These are phyloP conservation scores for Plumapathes pennacea DNA, from an alignment of 92 coral and sea anemone genomes.

Conservation along the genomic window DNA sequence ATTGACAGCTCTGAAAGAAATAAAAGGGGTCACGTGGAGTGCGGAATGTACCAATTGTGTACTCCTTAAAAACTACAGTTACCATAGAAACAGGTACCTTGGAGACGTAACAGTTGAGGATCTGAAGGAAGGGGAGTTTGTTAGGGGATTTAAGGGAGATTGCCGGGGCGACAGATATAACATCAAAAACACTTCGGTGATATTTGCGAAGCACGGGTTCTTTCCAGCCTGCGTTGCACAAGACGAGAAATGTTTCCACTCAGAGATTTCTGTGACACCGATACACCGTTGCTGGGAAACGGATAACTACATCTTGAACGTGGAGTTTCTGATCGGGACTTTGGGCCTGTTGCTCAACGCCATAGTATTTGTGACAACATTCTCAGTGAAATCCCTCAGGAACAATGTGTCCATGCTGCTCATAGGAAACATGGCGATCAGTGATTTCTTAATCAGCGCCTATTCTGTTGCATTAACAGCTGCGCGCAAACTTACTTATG, in stretches of 20 bases:
- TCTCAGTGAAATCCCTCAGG: constrained; percentile 9
- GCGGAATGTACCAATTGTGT: constrained; percentile 5
- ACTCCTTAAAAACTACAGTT: constrained; percentile 6
- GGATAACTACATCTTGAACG: not conserved
- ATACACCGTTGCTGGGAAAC: constrained; percentile 26
- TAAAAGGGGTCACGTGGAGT: constrained; percentile 14
- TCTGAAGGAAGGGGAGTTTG: constrained; percentile 19
- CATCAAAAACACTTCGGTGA: not conserved
- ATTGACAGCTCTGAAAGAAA: not conserved
- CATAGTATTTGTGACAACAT: not conserved
- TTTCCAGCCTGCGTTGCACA: constrained; percentile 20
- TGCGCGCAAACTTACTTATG: constrained; percentile 47
- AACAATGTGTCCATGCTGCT: constrained; percentile 19
- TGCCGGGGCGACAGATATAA: constrained; percentile 8
- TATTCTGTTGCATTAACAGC: constrained; percentile 25
- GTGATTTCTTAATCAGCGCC: constrained; percentile 11
- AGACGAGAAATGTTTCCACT: constrained; percentile 19
- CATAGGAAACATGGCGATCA: constrained; percentile 24
- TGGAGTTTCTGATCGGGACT: constrained; percentile 23
- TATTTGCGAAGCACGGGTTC: constrained; percentile 16
- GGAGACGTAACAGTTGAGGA: constrained; percentile 2
- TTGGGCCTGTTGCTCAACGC: constrained; percentile 7
- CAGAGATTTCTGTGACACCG: constrained; percentile 7
- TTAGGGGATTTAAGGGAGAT: not conserved
- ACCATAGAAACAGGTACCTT: not conserved